Percentiles rank a stretch among this genome's conserved stretches.
Evolutionary conservation across 2,888 invertebrate species (phyloP).

Genomic region (Fragum fragum): DNA sequence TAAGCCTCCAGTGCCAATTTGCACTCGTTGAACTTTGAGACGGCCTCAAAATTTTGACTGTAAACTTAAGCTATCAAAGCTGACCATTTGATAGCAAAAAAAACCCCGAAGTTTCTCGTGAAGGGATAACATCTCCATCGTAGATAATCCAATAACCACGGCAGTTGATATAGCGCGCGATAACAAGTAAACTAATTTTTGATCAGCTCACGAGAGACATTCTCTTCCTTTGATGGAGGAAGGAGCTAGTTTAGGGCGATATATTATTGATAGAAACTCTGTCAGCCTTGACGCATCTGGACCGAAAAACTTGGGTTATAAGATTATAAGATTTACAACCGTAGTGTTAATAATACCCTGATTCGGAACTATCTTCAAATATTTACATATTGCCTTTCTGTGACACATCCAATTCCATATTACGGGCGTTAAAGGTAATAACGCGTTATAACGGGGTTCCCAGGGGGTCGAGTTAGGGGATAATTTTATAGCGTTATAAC

Average conservation of each 20-base stretch:
- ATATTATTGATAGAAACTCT: conserved; percentile 19
- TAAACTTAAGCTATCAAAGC: too few relatives aligned
- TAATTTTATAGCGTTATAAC: too few relatives aligned
- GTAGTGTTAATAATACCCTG: too few relatives aligned
- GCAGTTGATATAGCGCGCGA: conserved; percentile 1
- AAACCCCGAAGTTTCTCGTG: too few relatives aligned
- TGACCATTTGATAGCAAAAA: too few relatives aligned
- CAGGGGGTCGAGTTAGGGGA: too few relatives aligned
- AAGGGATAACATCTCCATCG: neutral
- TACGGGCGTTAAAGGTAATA: neutral
- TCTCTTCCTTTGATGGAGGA: conserved; percentile 15
- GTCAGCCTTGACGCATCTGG: neutral
- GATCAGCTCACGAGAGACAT: conserved; percentile 20
- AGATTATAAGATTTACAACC: too few relatives aligned
- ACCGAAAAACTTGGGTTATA: neutral
- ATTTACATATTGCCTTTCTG: neutral
- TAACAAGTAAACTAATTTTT: conserved; percentile 42
- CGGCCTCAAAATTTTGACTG: too few relatives aligned
- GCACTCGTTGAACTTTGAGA: too few relatives aligned
- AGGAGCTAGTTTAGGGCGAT: conserved; percentile 15
- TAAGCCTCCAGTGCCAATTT: too few relatives aligned
- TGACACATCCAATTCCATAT: neutral
- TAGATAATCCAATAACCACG: conserved; percentile 30
- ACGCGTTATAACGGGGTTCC: too few relatives aligned
- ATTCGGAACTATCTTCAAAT: neutral